Base-by-base conservation (phyloP, 1,140 invertebrate genomes). In the Scaptomyza hsui region DNA sequence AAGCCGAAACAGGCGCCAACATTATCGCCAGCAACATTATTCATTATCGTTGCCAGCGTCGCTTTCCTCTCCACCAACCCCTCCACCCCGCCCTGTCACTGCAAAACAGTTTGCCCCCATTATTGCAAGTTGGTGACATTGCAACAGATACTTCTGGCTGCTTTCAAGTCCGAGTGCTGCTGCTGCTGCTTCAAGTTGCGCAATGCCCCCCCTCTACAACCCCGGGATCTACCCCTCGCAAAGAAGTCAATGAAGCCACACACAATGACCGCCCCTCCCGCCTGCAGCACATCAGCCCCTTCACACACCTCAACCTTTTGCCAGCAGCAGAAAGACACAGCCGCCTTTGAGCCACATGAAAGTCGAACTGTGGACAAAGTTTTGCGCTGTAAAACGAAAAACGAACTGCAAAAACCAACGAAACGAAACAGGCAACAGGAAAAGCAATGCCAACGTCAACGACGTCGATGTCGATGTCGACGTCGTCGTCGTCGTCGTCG, bases 21-120 rank as follows among this genome's bases (percentile, higher is more conserved):
- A 85, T 83, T 83, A 83, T 83, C 80, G 63, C 79, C 71, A 49
- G 75, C 75, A 79, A 85, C 79, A 79, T 85, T 83, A 83, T 83
- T 83, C 79, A 83, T 83, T 83, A 83, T 83, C 79, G 75, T 49
- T 75, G 53, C 78, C 59, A 56, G 15, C 15, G 21, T 10, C 39
- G 16, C 7, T 26, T 13, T 29, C n/a, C n/a, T n/a, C 6, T 24
- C 4, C 6, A 24, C 24, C 24, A 24, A 5, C 24, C 24, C 24
- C 24, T 6, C 4, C 4, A 2, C 3, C 26, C 26, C 42, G 19
- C 39, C 35, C 32, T 4, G 2, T 9, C 74, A 69, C 26, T 9
- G 26, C 26, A 7, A 29, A 29, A 35, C 26, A 26, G 53, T 49
- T 65, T 42, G 35, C 52, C 62, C 9, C 24, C 29, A 57, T 45